A percentile compares a stretch with the other conserved stretches of the same genome.
phyloP scores from a whole-genome alignment of 2,888 invertebrate genomes.

The Corbicula japonica region DNA sequence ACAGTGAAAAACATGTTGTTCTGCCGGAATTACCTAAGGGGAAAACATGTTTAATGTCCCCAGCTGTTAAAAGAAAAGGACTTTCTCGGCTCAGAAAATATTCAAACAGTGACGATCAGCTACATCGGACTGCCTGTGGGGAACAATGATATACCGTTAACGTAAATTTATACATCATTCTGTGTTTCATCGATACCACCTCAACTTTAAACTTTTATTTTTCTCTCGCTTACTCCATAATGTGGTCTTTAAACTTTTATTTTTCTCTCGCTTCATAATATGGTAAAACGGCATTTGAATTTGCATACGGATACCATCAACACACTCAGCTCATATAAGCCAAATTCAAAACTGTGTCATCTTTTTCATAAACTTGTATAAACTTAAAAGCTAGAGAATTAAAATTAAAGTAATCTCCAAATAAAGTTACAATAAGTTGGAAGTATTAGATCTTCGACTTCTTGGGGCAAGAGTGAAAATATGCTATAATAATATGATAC shows the following conservation, averaged over 20 bases:
- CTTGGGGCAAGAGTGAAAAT: too few species aligned
- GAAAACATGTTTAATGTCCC: conserved; percentile 16
- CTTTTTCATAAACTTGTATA: too few species aligned
- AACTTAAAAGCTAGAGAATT: too few species aligned
- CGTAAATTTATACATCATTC: not conserved
- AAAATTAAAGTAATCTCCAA: too few species aligned
- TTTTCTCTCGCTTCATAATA: not conserved
- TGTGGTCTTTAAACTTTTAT: not conserved
- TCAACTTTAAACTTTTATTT: too few species aligned
- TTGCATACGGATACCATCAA: not conserved
- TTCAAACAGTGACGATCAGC: conserved; percentile 61
- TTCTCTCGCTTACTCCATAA: not conserved
- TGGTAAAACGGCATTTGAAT: not conserved
- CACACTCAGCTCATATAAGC: not conserved
- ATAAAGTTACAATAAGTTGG: too few species aligned
- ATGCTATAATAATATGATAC: too few species aligned
- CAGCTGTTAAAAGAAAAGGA: conserved; percentile 26
- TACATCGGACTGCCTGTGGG: conserved; percentile 18
- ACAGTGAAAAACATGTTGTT: conserved; percentile 36
- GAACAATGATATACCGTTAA: not conserved
- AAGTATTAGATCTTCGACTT: too few species aligned
- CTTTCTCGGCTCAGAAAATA: conserved; percentile 50
- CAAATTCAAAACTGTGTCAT: too few species aligned
- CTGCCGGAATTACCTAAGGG: conserved; percentile 52
- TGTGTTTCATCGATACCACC: too few species aligned